Evolutionary conservation across 2,888 invertebrate species (phyloP), one percentile per base, ranked within the genome.

Genomic region (Drosophila subquinaria): DNA sequence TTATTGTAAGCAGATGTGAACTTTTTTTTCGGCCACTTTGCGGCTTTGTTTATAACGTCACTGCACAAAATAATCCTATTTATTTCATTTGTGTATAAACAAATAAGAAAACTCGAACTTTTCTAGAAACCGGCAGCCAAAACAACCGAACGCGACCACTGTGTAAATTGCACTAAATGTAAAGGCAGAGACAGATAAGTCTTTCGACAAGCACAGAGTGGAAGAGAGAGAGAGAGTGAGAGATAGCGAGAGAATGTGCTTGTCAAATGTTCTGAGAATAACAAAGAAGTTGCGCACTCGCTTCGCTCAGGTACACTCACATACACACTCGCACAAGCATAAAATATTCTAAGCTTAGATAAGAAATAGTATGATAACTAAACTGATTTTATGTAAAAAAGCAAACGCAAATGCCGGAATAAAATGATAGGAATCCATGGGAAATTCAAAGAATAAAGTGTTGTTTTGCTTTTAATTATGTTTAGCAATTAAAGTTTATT

Each of bases 11-110:
- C 69, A 79, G 38, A 43, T 79, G 79, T 23, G 50, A 42, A 45
- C 57, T 59, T 40, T 67, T 59, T 35, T 23, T 30, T 20, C 11
- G 42, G 13, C 45, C 51, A 60, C 59, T 68, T 69, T 36, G 43
- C 13, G 3, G 45, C 59, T 69, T 65, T 81, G 69, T 65, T 66
- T 81, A 53, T 56, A 73, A 42, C 61, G 73, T 78, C 78, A 81
- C 50, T 43, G 51, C 53, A 36, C 20, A 59, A 62, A 60, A 36
- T 62, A 56, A 55, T 55, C 27, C 38, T 47, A 62, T 73, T 67
- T 60, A 64, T 67, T 78, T 60, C 35, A 48, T 47, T 65, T 57
- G 40, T 63, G 57, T 61, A 70, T 63, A 71, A 79, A 79, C 79
- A 77, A 76, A 38, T 45, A 20, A 56, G 45, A 45, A 56, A 59